A percentile compares a stretch with the other conserved stretches of the same genome.
Evolutionary conservation across 92 coral and sea anemone species (phyloP).

Genomic region (Phymanthus crucifer): DNA sequence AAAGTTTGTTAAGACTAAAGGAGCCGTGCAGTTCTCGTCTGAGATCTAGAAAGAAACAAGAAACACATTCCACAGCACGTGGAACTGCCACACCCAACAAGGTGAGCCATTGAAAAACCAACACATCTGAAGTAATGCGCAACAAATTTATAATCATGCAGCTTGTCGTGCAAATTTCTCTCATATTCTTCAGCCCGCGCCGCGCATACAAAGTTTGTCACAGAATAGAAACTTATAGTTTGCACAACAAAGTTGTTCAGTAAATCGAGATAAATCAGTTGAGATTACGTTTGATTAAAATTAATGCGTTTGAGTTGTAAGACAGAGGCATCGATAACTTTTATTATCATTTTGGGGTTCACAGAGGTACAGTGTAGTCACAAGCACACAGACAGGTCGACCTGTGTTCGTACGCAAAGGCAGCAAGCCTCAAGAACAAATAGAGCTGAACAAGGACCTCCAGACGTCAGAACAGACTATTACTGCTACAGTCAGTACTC

Average conservation of each 20-base stretch:
- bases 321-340: too few relatives aligned
- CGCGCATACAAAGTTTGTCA: too few relatives aligned
- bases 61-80: not conserved
- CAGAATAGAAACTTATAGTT: too few relatives aligned
- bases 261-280: too few relatives aligned
- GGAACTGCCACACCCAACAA: slow-evolving; percentile 7
- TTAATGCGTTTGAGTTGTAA: too few relatives aligned
- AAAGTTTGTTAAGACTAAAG: slow-evolving; percentile 18
- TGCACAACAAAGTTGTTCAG: too few relatives aligned
- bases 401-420: slow-evolving; percentile 9
- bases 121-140: not conserved
- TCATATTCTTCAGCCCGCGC: too few relatives aligned
- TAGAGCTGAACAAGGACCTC: not conserved
- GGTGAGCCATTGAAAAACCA: slow-evolving; percentile 8
- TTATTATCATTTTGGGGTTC: not conserved
- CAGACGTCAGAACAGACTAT: not conserved
- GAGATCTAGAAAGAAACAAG: slow-evolving; percentile 7
- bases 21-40: slow-evolving; percentile 27
- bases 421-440: not conserved
- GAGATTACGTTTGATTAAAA: too few relatives aligned
- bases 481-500: not conserved
- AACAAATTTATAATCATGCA: too few relatives aligned
- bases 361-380: not conserved
- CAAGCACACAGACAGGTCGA: not conserved
- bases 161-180: too few relatives aligned